A percentile compares a stretch with the other conserved stretches of the same genome.
Evolutionary conservation across 1,140 invertebrate genomes (phyloP).

Genomic region (Diploscapter pachys): DNA sequence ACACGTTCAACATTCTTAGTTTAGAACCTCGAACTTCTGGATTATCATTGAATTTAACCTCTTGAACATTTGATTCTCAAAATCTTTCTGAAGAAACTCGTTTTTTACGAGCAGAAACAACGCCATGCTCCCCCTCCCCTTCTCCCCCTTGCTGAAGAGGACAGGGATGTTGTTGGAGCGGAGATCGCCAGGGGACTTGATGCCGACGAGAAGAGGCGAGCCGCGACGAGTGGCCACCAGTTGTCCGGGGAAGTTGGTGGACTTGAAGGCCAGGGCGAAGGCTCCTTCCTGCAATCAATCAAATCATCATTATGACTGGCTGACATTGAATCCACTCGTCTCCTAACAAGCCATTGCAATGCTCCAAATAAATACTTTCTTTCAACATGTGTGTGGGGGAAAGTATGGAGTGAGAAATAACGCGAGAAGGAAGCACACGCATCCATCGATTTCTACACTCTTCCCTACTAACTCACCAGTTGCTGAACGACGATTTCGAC

Average conservation of each 20-base stretch:
- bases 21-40: neutral
- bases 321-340: too few species aligned
- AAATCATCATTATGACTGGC: too few species aligned
- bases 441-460: too few species aligned
- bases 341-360: too few species aligned
- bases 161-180: conserved; percentile 96
- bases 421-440: too few species aligned
- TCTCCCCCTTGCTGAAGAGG: conserved; percentile 85
- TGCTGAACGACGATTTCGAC: conserved; percentile 97
- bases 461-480: conserved; percentile 67
- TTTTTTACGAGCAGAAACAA: neutral
- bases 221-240: conserved; percentile 92
- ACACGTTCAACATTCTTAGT: neutral
- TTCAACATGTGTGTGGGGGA: conserved; percentile 19
- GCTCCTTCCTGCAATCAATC: conserved; percentile 80
- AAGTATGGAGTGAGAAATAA: neutral
- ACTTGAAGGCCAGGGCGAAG: conserved; percentile 96
- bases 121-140: conserved; percentile 31
- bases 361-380: too few species aligned
- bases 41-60: conserved; percentile 52
- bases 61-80: neutral
- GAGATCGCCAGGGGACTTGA: conserved; percentile 87
- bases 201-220: conserved; percentile 91
- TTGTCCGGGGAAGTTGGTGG: conserved; percentile 88
- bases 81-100: too few species aligned